A percentile compares a stretch with the other conserved stretches of the same genome.
phyloP scores from a whole-genome alignment of 2,113 vertebrate species.

The Paramormyrops kingsleyae region DNA sequence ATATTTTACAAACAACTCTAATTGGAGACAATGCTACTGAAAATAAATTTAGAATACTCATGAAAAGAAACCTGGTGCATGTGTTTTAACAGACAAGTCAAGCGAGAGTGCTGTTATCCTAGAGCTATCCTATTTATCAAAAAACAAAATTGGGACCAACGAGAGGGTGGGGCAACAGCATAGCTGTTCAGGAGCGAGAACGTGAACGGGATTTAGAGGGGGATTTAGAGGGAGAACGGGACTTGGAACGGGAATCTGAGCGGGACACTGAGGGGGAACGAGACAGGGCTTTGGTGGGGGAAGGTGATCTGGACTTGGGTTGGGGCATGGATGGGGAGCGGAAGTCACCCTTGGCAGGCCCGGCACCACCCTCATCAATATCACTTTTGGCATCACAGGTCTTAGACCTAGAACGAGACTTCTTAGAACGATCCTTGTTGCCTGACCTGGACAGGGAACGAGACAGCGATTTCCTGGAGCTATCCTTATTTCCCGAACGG shows the following conservation, averaged over 20 bases:
- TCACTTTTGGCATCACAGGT: constrained; percentile 38
- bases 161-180: background rate
- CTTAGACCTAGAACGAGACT: constrained; percentile 41
- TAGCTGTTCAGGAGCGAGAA: constrained; percentile 21
- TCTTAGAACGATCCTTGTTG: constrained; percentile 49
- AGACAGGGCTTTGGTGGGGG: constrained; percentile 41
- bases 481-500: constrained; percentile 49
- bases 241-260: constrained; percentile 58
- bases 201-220: constrained; percentile 40
- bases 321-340: constrained; percentile 59
- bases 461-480: constrained; percentile 48
- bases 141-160: constrained; percentile 17
- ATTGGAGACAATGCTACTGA: constrained; percentile 24
- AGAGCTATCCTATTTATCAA: constrained; percentile 24
- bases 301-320: constrained; percentile 62
- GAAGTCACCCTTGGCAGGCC: constrained; percentile 37
- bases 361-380: constrained; percentile 33
- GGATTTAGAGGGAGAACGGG: constrained; percentile 71
- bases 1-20: constrained; percentile 33
- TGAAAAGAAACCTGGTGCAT: constrained; percentile 18
- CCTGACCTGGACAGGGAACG: constrained; percentile 39
- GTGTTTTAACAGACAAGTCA: constrained; percentile 16
- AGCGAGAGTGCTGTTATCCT: constrained; percentile 20
- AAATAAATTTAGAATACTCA: constrained; percentile 15
- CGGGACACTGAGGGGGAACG: constrained; percentile 67